Base-by-base conservation (phyloP, 2,888 invertebrate genomes). In the Margaritifera margaritifera region DNA sequence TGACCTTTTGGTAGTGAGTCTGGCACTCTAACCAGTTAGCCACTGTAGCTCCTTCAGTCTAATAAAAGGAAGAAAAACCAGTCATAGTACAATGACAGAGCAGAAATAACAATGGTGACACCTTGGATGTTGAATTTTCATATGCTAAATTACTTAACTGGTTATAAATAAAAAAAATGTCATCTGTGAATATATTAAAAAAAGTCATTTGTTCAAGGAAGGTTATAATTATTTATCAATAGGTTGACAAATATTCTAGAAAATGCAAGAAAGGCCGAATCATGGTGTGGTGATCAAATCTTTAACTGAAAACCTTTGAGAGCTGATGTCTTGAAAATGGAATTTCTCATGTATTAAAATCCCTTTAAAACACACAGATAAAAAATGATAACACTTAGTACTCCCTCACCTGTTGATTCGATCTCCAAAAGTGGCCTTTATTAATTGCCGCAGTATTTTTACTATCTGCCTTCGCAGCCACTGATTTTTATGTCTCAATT, bases 341-440 rank as follows among this genome's bases (percentile, higher is more conserved):
- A 42, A 42, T 42, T 42, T 42, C 15, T 42, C 42, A 2, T 42
- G 42, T 42, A 42, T 8, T 20, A 11, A 24, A 55, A 11, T 5
- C 15, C 8, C 1, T 20, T 55, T 22, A 59, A 59, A 25, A 24
- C 0, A 1, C 59, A 15, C 25, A 18, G 8, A 24, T 15, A 24
- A 59, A 15, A 25, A 59, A n/a, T 62, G 3, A 0, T 20, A 11
- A 62, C n/a, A 8, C n/a, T 42, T 51, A n/a, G 2, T 22, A 55
- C 22, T 64, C n/a, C 60, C 74, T 57, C 73, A 89, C 89, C 88
- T 91, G 90, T 95, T 96, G 55, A 95, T 94, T 78, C 94, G 94
- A 85, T 95, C 94, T 25, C 95, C 95, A 85, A 95, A 94, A 91
- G 95, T 94, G 24, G 94, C 93, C 78, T 94, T 93, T 62, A 95